Percentiles rank a stretch among this genome's conserved stretches.
Conservation (phyloP, 2,113 vertebrate genomes). For the Orthonyx spaldingii region DNA sequence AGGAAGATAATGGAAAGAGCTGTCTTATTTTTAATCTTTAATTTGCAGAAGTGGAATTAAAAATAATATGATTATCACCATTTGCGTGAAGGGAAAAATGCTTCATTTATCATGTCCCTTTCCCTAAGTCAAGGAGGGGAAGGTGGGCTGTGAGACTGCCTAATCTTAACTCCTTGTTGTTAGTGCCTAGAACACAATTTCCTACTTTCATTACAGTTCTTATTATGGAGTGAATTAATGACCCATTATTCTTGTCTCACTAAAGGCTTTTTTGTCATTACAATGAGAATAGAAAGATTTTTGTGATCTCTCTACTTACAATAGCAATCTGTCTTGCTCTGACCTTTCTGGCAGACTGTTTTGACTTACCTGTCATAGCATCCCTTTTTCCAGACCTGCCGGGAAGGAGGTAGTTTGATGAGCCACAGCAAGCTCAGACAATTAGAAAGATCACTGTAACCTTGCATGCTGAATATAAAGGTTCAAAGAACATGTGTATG, state of each 20-base stretch:
- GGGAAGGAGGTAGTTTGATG: background rate
- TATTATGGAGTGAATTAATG: background rate
- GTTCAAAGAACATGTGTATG: background rate
- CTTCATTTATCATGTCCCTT: background rate
- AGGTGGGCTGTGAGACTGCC: background rate
- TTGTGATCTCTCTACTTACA: background rate
- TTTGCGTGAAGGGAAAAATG: background rate
- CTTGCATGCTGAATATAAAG: background rate
- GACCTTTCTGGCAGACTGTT: conserved; percentile 16
- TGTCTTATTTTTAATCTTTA: background rate
- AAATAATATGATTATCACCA: background rate
- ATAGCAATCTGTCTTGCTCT: background rate
- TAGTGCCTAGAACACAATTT: no score
- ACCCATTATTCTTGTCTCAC: background rate
- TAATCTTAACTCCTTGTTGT: no score
- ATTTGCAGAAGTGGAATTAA: background rate
- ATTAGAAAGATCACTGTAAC: background rate
- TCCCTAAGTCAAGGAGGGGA: background rate
- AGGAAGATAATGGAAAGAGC: background rate
- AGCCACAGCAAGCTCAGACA: background rate
- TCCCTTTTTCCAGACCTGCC: background rate
- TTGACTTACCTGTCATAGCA: background rate
- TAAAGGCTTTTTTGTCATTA: conserved; percentile 8
- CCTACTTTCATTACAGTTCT: conserved; percentile 25
- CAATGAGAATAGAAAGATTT: background rate